Conservation (phyloP, 2,888 invertebrate genomes). For the Quadroppia sp. region DNA sequence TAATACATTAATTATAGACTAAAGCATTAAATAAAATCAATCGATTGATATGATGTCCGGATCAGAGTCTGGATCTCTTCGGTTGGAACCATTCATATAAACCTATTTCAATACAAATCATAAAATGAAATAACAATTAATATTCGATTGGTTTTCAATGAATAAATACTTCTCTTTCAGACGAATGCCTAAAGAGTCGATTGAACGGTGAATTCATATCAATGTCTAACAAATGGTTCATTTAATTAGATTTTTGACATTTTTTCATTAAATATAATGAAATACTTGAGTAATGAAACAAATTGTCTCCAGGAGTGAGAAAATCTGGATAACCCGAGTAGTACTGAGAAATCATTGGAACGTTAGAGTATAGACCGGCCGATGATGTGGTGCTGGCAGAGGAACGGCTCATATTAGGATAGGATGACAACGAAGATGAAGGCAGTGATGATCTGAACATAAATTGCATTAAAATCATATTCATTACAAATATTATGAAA, state of each 20-base stretch:
- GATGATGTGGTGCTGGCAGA: neutral
- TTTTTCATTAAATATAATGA: neutral
- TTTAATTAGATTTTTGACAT: neutral
- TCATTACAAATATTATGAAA: too few relatives aligned
- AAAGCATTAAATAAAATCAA: too few relatives aligned
- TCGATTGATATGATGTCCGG: conserved; percentile 29
- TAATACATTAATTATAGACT: too few relatives aligned
- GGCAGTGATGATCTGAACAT: neutral
- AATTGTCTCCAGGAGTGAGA: neutral
- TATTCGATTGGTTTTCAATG: neutral
- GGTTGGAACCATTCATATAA: neutral
- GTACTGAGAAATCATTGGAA: neutral
- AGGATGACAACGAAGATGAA: neutral
- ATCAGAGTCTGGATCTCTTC: neutral
- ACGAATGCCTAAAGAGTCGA: neutral
- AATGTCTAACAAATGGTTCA: neutral
- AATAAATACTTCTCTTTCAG: neutral
- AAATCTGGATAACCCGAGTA: neutral
- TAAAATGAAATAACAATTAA: neutral
- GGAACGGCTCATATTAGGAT: neutral
- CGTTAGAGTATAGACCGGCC: neutral
- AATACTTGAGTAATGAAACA: conserved; percentile 21
- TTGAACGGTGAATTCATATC: conserved; percentile 14
- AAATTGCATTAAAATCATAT: too few relatives aligned
- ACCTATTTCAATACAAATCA: neutral